Conservation (phyloP, 2,797 vertebrate genomes). For the Oreochromis grahami region DNA sequence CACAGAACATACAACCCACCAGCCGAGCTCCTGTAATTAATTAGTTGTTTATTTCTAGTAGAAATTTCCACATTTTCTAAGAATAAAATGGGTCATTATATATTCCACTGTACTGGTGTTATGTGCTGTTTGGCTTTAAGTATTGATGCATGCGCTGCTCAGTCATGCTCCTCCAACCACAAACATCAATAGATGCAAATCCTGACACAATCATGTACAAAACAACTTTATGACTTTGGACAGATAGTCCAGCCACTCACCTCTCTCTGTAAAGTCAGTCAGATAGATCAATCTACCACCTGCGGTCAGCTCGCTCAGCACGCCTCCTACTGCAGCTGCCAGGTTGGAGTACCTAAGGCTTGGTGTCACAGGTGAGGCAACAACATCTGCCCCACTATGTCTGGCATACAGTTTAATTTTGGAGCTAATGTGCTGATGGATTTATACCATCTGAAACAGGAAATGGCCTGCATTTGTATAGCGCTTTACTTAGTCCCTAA, state of each 20-base stretch:
- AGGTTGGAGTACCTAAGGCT: background rate
- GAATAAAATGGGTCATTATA: background rate
- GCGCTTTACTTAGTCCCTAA: too few relatives aligned
- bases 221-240: constrained; percentile 61
- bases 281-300: constrained; percentile 63
- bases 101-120: background rate
- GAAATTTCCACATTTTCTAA: background rate
- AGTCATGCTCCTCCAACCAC: constrained; percentile 19
- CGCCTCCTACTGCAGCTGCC: background rate
- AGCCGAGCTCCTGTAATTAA: background rate
- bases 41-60: background rate
- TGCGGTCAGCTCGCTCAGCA: constrained; percentile 46
- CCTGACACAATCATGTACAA: constrained; percentile 44
- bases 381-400: background rate
- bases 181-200: constrained; percentile 56
- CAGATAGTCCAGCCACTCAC: constrained; percentile 40
- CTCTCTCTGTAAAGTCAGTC: constrained; percentile 51
- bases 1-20: background rate
- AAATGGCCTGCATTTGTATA: background rate
- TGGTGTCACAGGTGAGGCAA: background rate
- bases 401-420: background rate
- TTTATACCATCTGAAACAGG: background rate
- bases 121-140: background rate
- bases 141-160: background rate
- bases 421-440: background rate